A percentile compares a stretch with the other conserved stretches of the same genome.
phyloP scores from a whole-genome alignment of 2,888 invertebrate genomes.

The Morpho achilles region DNA sequence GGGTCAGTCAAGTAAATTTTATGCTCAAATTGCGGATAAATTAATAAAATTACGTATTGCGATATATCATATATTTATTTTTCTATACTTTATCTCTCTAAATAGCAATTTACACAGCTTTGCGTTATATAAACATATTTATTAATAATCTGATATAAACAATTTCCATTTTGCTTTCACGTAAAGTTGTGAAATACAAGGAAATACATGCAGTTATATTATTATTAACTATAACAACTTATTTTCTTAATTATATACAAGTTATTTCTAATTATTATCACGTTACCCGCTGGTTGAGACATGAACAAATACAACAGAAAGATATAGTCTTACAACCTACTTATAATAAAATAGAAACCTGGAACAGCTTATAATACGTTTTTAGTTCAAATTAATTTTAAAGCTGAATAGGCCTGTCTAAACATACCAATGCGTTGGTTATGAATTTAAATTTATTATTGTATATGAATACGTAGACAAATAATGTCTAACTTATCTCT shows the following conservation, averaged over 20 bases:
- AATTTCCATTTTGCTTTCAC: constrained; percentile 29
- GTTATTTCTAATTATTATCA: constrained; percentile 75
- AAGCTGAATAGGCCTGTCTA: constrained; percentile 5
- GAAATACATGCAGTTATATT: constrained; percentile 32
- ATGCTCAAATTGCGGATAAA: too few species aligned
- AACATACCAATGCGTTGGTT: background rate
- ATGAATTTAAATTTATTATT: too few species aligned
- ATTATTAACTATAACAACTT: constrained; percentile 44
- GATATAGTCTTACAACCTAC: constrained; percentile 4
- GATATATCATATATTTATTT: constrained; percentile 1
- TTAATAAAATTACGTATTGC: too few species aligned
- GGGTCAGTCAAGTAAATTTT: too few species aligned
- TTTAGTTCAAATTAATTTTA: background rate
- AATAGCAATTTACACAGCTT: constrained; percentile 61
- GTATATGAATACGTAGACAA: too few species aligned
- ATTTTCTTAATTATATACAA: constrained; percentile 62
- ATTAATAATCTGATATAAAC: constrained; percentile 5
- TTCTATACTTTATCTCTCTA: constrained; percentile 19
- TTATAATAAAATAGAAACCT: constrained; percentile 11
- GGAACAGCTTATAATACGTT: too few species aligned
- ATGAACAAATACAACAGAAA: constrained; percentile 22
- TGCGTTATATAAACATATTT: constrained; percentile 23
- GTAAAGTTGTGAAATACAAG: constrained; percentile 29
- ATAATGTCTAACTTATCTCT: too few species aligned
- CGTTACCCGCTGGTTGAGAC: constrained; percentile 64